Conservation (phyloP, 2,113 vertebrate species). For the Ornithorhynchus anatinus region DNA sequence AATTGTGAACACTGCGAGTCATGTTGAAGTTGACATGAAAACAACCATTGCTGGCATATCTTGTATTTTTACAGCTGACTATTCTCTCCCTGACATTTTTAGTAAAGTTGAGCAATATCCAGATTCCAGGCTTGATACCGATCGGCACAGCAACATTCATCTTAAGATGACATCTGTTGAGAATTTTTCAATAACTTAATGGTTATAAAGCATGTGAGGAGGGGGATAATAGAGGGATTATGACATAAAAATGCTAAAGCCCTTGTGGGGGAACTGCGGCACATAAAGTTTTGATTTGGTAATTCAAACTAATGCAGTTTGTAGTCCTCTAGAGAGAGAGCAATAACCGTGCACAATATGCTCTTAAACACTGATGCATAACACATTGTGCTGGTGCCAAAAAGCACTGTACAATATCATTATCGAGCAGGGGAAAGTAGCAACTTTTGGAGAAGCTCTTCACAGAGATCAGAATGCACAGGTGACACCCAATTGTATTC, state of each 20-base stretch:
- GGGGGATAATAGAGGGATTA: constrained; percentile 75
- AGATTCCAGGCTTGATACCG: constrained; percentile 82
- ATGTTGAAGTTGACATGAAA: constrained; percentile 68
- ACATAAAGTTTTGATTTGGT: constrained; percentile 82
- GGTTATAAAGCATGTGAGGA: constrained; percentile 75
- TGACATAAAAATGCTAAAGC: constrained; percentile 86
- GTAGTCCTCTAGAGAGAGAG: constrained; percentile 79
- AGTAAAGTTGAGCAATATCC: constrained; percentile 75
- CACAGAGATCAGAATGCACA: constrained; percentile 26
- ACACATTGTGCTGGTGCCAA: constrained; percentile 80
- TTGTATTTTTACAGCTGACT: constrained; percentile 81
- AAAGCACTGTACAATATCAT: constrained; percentile 79
- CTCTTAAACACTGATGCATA: constrained; percentile 81
- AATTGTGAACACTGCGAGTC: constrained; percentile 55
- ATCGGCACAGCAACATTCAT: constrained; percentile 81
- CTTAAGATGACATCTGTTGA: constrained; percentile 88
- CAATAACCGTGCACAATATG: constrained; percentile 80
- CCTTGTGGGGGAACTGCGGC: constrained; percentile 71
- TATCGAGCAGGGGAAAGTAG: constrained; percentile 70
- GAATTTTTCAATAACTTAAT: constrained; percentile 86
- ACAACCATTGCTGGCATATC: constrained; percentile 68
- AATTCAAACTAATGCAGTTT: constrained; percentile 83
- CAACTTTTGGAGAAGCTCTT: constrained; percentile 68
- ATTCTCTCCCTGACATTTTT: constrained; percentile 75
- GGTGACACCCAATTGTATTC: constrained; percentile 22